Percentiles rank a stretch among this genome's conserved stretches.
Evolutionary conservation across 1,140 invertebrate genomes (phyloP).

Genomic region (Nephotettix cincticeps): DNA sequence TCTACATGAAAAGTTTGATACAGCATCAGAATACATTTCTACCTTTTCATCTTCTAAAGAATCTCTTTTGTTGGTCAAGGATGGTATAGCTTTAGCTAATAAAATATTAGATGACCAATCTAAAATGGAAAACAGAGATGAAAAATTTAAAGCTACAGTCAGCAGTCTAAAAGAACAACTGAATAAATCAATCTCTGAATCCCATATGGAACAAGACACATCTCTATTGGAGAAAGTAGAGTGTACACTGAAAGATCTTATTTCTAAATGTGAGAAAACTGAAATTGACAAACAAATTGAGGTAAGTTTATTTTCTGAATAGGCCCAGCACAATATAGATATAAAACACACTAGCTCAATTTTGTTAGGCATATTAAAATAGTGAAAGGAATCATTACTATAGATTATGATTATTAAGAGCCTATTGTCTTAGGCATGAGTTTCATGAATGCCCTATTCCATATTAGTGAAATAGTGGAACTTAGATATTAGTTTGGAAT

Average conservation of each 20-base stretch:
- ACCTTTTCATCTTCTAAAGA: constrained; percentile 42
- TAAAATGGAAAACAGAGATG: constrained; percentile 38
- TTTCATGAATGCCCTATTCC: no score
- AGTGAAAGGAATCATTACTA: no score
- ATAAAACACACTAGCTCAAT: no score
- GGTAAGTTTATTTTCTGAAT: neutral
- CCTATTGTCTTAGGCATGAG: no score
- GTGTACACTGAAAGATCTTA: constrained; percentile 53
- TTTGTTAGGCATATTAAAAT: no score
- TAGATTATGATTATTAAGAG: no score
- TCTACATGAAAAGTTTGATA: constrained; percentile 65
- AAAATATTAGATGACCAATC: constrained; percentile 40
- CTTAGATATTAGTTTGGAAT: no score
- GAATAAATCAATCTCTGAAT: constrained; percentile 27
- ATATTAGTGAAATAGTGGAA: no score
- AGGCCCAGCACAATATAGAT: no score
- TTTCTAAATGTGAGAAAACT: constrained; percentile 44
- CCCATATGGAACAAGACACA: constrained; percentile 35
- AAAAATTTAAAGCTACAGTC: constrained; percentile 40
- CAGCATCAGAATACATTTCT: constrained; percentile 51
- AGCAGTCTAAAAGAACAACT: constrained; percentile 41
- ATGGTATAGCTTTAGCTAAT: constrained; percentile 48
- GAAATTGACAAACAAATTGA: constrained; percentile 4
- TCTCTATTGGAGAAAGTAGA: constrained; percentile 49
- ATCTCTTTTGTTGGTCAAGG: constrained; percentile 44